Evolutionary conservation across 2,797 vertebrate species (phyloP), one percentile per base, ranked within the genome.

Genomic region (Microtus agrestis): DNA sequence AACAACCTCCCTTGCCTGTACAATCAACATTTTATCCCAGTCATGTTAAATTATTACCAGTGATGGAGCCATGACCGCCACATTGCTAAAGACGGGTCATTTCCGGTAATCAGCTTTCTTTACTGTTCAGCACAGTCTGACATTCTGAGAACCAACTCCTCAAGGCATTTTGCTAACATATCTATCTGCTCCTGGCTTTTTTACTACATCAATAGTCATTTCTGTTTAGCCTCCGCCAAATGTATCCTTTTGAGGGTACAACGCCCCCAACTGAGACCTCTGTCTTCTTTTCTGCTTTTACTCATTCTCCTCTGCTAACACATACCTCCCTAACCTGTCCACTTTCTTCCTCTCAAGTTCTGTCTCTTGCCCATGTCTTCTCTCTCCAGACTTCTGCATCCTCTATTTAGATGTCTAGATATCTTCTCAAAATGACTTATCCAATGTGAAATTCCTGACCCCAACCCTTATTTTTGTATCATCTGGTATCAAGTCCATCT

Each of bases 401-500:
- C 14, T 95, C 54, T 27, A 90, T 8, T 48, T 93, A 25, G 67
- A 54, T 61, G 7, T 69, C 51, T 67, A 63, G 81, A 6, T 34
- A 12, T 71, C 61, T 91, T 93, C 81, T 93, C 65, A 91, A 86
- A 94, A 69, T 95, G 34, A 76, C 31, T 63, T 85, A n/a, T 4
- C 59, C 34, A 34, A 54, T 76, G 7, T 94, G 69, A 46, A 94
- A 91, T 91, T 78, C 54, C 25, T 89, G 48, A 81, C 34, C 13
- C 51, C 7, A 80, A 46, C 71, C 12, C 4, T 93, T 25, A 82
- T 93, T 87, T 90, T 23, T 23, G 19, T 82, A 78, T 73, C 11
- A 67, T 12, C 46, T 37, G 4, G 51, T 85, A 77, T 40, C 17
- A 95, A 94, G 46, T 73, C 48, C 21, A 89, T 27, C 13, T 23